phyloP scores from a whole-genome alignment of 1,140 invertebrate genomes.

The Lepidostoma basale region DNA sequence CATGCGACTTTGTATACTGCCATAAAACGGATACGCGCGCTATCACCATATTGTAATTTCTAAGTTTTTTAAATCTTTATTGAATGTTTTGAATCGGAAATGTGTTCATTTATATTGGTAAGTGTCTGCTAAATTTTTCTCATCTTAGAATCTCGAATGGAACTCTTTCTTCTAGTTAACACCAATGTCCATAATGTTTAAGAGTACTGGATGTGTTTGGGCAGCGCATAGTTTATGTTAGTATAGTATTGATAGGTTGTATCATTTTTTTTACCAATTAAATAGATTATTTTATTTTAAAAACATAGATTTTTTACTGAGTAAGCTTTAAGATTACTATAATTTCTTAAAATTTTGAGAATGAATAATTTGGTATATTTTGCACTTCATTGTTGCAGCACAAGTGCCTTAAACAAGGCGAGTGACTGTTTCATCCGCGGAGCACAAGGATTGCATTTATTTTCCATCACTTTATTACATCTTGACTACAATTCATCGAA shows the following conservation, averaged over 20 bases:
- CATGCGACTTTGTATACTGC: conserved; percentile 30
- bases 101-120: conserved; percentile 35
- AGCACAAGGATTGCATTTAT: conserved; percentile 40
- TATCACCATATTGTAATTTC: conserved; percentile 22
- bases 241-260: conserved; percentile 24
- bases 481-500: conserved; percentile 10
- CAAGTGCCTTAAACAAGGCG: conserved; percentile 43
- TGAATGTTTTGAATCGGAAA: conserved; percentile 32
- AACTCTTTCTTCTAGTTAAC: conserved; percentile 28
- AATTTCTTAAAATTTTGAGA: conserved; percentile 23
- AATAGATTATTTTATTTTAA: conserved; percentile 34
- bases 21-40: conserved; percentile 19
- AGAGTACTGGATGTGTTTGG: conserved; percentile 24
- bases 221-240: conserved; percentile 31
- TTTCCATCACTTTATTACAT: conserved; percentile 3
- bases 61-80: conserved; percentile 29
- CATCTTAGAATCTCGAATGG: background rate
- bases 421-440: background rate
- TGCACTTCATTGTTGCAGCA: conserved; percentile 35
- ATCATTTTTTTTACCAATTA: conserved; percentile 21
- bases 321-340: conserved; percentile 32
- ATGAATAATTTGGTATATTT: conserved; percentile 28
- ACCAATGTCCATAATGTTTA: conserved; percentile 37
- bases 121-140: conserved; percentile 30
- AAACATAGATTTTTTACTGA: conserved; percentile 33